Evolutionary conservation across 2,888 invertebrate species (phyloP).

Genomic region (Protodeltote pygarga): DNA sequence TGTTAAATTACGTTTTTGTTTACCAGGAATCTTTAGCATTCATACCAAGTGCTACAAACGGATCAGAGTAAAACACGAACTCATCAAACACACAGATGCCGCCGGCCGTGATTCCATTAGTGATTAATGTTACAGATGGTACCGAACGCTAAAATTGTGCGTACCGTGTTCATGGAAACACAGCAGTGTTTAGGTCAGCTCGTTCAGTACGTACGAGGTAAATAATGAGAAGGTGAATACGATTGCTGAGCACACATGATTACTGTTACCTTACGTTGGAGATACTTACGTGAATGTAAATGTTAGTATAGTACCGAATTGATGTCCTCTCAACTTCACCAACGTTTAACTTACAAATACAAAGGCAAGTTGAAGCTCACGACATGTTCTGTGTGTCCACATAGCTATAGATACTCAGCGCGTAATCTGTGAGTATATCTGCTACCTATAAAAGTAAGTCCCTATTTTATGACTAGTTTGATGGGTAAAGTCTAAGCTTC

Average conservation of each 20-base stretch:
- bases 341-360: constrained; percentile 28
- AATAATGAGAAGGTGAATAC: constrained; percentile 22
- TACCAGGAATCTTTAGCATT: neutral
- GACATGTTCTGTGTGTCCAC: constrained; percentile 25
- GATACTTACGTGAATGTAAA: constrained; percentile 35
- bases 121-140: constrained; percentile 27
- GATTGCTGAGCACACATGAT: constrained; percentile 32
- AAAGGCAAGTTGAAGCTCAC: constrained; percentile 33
- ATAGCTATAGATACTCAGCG: too few species aligned
- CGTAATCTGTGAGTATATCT: constrained; percentile 19
- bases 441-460: constrained; percentile 1
- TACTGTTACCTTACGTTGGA: constrained; percentile 12
- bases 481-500: neutral
- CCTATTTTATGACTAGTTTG: neutral
- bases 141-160: constrained; percentile 11
- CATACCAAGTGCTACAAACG: constrained; percentile 2
- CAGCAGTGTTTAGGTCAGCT: constrained; percentile 18
- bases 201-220: constrained; percentile 12
- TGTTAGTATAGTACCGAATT: constrained; percentile 34
- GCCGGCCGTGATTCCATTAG: constrained; percentile 34
- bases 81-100: constrained; percentile 22
- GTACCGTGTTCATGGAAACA: neutral
- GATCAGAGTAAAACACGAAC: constrained; percentile 16
- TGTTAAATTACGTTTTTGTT: neutral
- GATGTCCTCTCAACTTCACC: constrained; percentile 34